phyloP scores from a whole-genome alignment of 2,113 vertebrate species.

The Collichthys lucidus region DNA sequence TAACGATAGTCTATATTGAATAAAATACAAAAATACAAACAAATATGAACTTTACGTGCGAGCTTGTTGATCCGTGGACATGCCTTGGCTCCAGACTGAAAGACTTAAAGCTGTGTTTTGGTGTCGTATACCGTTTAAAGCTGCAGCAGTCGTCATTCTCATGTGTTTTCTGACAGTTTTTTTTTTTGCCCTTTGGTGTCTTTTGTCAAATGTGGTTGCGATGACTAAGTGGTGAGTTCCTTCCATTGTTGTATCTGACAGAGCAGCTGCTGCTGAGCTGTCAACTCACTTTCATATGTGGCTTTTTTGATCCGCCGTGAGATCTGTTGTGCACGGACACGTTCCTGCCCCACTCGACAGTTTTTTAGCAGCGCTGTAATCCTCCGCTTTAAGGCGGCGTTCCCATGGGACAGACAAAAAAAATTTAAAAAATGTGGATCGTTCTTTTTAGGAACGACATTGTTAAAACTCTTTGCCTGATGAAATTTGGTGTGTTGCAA shows the following conservation, averaged over 20 bases:
- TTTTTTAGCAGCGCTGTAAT: neutral
- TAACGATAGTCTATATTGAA: neutral
- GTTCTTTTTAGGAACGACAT: neutral
- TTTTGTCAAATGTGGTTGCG: slow-evolving; percentile 13
- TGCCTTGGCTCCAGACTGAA: neutral
- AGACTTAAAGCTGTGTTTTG: neutral
- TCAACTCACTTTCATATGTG: slow-evolving; percentile 49
- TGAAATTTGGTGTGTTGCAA: neutral
- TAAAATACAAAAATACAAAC: neutral
- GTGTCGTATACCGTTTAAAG: neutral
- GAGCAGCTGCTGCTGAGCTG: slow-evolving; percentile 39
- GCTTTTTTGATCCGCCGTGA: slow-evolving; percentile 35
- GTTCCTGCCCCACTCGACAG: slow-evolving; percentile 7
- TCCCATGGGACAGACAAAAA: slow-evolving; percentile 6
- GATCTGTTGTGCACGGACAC: neutral
- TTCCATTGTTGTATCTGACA: slow-evolving; percentile 39
- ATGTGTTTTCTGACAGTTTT: slow-evolving; percentile 17
- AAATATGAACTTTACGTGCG: neutral
- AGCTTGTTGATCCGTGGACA: slow-evolving; percentile 7
- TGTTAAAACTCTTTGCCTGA: neutral
- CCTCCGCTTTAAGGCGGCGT: neutral
- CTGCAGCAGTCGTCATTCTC: neutral
- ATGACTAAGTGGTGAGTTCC: slow-evolving; percentile 37
- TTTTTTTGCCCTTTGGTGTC: neutral
- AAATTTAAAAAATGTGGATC: too few relatives aligned